These are phyloP conservation scores for Amblyjoppa fuscipennis DNA, from an alignment of 2,888 invertebrate genomes.

Conservation along the genomic window DNA sequence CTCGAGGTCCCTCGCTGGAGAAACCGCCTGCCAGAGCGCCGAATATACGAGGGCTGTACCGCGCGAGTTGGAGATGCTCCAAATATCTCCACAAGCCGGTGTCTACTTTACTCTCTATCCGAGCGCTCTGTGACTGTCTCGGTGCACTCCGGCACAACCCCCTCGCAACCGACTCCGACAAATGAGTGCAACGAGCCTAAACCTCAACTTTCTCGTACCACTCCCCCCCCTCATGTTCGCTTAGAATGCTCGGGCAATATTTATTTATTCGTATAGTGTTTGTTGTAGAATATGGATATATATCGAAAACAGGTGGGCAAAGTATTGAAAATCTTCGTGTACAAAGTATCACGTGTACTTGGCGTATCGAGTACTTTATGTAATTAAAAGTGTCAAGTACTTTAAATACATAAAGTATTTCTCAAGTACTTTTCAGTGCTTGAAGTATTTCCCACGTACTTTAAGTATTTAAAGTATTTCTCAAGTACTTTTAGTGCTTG, in stretches of 20 bases:
- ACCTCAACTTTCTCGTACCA: background rate
- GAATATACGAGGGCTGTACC: constrained; percentile 60
- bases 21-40: constrained; percentile 39
- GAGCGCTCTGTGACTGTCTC: constrained; percentile 60
- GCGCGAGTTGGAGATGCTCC: constrained; percentile 63
- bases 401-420: too few relatives aligned
- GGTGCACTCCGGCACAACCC: constrained; percentile 52
- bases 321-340: too few relatives aligned
- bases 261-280: background rate
- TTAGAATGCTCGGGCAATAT: background rate
- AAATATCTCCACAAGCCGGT: constrained; percentile 57
- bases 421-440: too few relatives aligned
- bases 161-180: background rate
- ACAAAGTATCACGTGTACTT: too few relatives aligned
- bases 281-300: background rate
- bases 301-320: too few relatives aligned
- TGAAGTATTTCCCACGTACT: too few relatives aligned
- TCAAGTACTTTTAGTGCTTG: too few relatives aligned
- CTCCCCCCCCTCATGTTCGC: background rate
- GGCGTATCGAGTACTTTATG: too few relatives aligned
- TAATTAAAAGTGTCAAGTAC: too few relatives aligned
- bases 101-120: constrained; percentile 42
- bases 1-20: constrained; percentile 1
- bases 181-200: background rate
- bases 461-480: too few relatives aligned